phyloP scores from a whole-genome alignment of 2,113 vertebrate genomes.

The Austrofundulus limnaeus region DNA sequence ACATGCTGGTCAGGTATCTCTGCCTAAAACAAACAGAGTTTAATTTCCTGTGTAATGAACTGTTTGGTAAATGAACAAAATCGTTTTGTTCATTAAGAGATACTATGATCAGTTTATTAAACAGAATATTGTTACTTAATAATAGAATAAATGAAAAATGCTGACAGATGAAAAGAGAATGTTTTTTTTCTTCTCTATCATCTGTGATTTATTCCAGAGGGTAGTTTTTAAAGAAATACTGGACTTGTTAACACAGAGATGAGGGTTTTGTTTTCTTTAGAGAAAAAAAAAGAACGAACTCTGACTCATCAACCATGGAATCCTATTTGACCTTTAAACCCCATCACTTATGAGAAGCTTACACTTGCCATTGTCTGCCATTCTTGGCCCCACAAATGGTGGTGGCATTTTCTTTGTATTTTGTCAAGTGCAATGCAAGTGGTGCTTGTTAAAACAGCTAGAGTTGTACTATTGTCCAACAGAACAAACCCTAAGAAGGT shows the following conservation, averaged over 20 bases:
- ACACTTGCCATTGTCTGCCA: not conserved
- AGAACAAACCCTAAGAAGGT: not conserved
- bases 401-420: too few species aligned
- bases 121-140: conserved; percentile 26
- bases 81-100: conserved; percentile 33
- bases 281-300: not conserved
- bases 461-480: too few species aligned
- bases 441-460: not conserved
- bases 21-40: conserved; percentile 15
- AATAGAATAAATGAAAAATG: conserved; percentile 15
- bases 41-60: conserved; percentile 32
- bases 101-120: conserved; percentile 42
- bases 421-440: not conserved
- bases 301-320: not conserved
- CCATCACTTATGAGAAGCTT: not conserved
- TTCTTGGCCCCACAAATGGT: too few species aligned
- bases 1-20: not conserved
- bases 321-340: not conserved
- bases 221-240: not conserved
- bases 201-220: not conserved
- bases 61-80: conserved; percentile 25
- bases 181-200: conserved; percentile 14
- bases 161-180: conserved; percentile 24
- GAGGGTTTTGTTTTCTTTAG: too few species aligned
- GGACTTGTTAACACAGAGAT: not conserved